Conservation (phyloP, 2,113 vertebrate species). For the Pungitius pungitius region DNA sequence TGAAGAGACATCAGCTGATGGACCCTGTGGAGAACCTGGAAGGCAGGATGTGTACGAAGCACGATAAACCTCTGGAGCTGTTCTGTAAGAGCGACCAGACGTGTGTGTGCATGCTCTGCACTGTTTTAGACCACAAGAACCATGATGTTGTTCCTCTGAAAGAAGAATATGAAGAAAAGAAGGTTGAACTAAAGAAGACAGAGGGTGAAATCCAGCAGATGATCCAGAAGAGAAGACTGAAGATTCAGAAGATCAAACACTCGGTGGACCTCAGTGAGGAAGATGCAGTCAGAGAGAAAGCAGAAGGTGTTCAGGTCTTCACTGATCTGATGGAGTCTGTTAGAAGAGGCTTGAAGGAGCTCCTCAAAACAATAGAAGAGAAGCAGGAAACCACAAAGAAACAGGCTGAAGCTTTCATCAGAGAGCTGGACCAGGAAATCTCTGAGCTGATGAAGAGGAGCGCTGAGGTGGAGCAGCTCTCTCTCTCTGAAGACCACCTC, state of each 20-base stretch:
- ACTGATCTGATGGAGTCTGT: slow-evolving; percentile 3
- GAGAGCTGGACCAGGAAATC: neutral
- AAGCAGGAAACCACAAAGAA: neutral
- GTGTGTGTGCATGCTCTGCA: slow-evolving; percentile 11
- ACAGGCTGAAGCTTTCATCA: neutral
- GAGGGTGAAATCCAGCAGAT: neutral
- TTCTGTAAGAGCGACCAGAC: slow-evolving; percentile 37
- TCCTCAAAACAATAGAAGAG: neutral
- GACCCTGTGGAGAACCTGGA: slow-evolving; percentile 39
- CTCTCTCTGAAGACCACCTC: neutral
- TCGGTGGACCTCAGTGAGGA: neutral
- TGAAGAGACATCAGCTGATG: slow-evolving; percentile 32
- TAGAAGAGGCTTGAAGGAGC: neutral
- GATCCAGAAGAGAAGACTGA: slow-evolving; percentile 6
- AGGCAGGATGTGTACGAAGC: slow-evolving; percentile 32
- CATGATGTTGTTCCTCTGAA: neutral
- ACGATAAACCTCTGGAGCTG: slow-evolving; percentile 38
- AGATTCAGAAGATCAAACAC: slow-evolving; percentile 1
- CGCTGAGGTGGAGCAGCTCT: no score
- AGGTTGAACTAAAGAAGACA: neutral
- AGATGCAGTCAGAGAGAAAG: neutral
- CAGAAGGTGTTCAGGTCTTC: slow-evolving; percentile 5
- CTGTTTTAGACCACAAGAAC: slow-evolving; percentile 10
- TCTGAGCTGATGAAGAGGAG: no score
- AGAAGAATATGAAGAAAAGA: neutral